Conservation (phyloP, 2,888 invertebrate species). For the Halictus ligatus region DNA sequence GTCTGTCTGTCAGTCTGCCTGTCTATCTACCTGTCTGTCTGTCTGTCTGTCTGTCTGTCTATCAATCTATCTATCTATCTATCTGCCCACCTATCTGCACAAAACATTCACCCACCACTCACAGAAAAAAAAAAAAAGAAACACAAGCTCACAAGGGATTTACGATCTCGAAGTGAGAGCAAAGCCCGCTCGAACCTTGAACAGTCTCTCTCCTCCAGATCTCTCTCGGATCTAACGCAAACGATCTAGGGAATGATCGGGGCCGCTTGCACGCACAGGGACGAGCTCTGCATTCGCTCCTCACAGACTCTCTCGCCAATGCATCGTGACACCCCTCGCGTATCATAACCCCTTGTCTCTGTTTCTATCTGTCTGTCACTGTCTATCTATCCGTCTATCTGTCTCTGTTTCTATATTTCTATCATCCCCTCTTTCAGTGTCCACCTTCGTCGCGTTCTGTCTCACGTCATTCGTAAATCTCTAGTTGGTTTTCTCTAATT, state of each 20-base stretch:
- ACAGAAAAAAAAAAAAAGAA: constrained; percentile 13
- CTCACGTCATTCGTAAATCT: background rate
- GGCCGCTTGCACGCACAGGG: constrained; percentile 4
- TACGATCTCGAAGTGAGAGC: constrained; percentile 12
- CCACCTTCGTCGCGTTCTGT: background rate
- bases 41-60: background rate
- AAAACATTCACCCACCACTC: constrained; percentile 53
- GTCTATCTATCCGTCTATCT: background rate
- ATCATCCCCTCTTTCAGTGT: background rate
- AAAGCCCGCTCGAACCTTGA: background rate
- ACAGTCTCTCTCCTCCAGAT: background rate
- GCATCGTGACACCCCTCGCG: constrained; percentile 3
- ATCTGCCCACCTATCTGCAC: constrained; percentile 42
- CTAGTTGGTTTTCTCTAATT: background rate
- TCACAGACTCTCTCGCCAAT: background rate
- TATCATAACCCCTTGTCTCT: background rate
- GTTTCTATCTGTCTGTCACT: background rate
- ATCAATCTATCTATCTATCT: constrained; percentile 13
- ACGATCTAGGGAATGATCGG: background rate
- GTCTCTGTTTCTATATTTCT: constrained; percentile 13
- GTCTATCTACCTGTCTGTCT: background rate
- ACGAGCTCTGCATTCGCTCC: constrained; percentile 34
- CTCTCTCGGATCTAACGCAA: background rate
- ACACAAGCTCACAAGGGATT: constrained; percentile 12
- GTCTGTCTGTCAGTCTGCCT: background rate